Conservation (phyloP, 2,888 invertebrate genomes). For the Tubulanus polymorphus region DNA sequence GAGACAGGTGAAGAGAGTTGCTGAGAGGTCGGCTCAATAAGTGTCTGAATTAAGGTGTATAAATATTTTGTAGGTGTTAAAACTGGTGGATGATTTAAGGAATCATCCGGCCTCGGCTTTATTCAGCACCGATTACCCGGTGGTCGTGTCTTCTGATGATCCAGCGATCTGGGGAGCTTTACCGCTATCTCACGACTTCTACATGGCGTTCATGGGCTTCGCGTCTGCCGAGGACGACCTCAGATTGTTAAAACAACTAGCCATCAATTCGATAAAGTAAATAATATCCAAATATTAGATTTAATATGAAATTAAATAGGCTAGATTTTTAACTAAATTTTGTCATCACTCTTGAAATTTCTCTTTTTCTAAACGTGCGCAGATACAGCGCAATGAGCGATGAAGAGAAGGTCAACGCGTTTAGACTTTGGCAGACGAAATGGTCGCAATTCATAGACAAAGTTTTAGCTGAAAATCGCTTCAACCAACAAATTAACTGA, state of each 20-base stretch:
- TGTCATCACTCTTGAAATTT: too few relatives aligned
- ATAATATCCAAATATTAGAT: too few relatives aligned
- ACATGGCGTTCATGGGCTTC: constrained; percentile 43
- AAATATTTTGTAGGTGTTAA: constrained; percentile 41
- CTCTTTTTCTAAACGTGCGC: too few relatives aligned
- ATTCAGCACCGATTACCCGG: constrained; percentile 32
- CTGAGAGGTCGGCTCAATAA: too few relatives aligned
- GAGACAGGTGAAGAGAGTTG: too few relatives aligned
- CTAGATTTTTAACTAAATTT: too few relatives aligned
- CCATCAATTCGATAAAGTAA: constrained; percentile 44
- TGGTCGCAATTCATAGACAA: constrained; percentile 7
- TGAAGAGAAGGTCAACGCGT: constrained; percentile 3
- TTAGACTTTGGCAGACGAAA: background rate
- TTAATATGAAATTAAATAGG: too few relatives aligned
- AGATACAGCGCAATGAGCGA: constrained; percentile 6
- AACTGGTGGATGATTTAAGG: constrained; percentile 37
- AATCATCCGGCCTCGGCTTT: constrained; percentile 42
- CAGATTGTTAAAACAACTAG: constrained; percentile 39
- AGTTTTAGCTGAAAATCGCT: too few relatives aligned
- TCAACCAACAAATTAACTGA: too few relatives aligned
- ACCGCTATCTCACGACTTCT: constrained; percentile 45
- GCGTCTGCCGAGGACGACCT: constrained; percentile 36
- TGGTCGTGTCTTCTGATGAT: constrained; percentile 47
- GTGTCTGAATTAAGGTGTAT: too few relatives aligned
- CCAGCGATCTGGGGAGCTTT: constrained; percentile 39